phyloP scores from a whole-genome alignment of 35 echinoderm and acorn worm species.

The Amphiura filiformis region DNA sequence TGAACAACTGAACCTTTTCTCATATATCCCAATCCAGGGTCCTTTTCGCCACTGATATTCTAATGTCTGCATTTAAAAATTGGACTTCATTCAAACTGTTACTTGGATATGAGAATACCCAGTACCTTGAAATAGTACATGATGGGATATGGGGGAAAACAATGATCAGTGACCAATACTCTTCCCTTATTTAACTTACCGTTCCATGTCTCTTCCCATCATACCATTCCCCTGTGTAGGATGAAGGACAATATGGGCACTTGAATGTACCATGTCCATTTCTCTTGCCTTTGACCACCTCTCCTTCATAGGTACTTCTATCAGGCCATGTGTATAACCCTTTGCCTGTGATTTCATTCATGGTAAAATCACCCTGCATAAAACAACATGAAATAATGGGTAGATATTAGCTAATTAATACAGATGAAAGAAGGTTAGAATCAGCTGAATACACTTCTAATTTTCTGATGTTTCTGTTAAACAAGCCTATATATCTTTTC shows the following conservation, averaged over 20 bases:
- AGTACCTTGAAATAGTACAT: too few relatives aligned
- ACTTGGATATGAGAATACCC: too few relatives aligned
- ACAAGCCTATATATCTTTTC: neutral
- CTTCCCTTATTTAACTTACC: too few relatives aligned
- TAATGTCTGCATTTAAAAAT: too few relatives aligned
- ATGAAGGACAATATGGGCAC: conserved; percentile 74
- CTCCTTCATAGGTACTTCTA: conserved; percentile 91
- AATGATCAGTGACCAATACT: too few relatives aligned
- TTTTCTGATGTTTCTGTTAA: neutral
- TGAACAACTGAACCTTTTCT: too few relatives aligned
- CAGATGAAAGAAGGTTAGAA: neutral
- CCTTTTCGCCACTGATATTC: too few relatives aligned
- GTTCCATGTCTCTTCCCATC: conserved; percentile 81
- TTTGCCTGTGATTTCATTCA: conserved; percentile 92
- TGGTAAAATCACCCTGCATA: conserved; percentile 82
- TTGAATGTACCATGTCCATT: conserved; percentile 86
- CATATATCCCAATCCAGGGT: too few relatives aligned
- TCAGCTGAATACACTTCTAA: neutral
- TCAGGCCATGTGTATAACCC: conserved; percentile 92
- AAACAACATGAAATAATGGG: conserved; percentile 10
- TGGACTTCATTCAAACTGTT: too few relatives aligned
- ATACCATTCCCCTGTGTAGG: conserved; percentile 90
- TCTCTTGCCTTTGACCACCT: conserved; percentile 69
- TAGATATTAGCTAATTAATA: neutral
- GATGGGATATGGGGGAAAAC: too few relatives aligned